Base-by-base conservation (phyloP, 2,113 vertebrate species). In the Haemorhous mexicanus region DNA sequence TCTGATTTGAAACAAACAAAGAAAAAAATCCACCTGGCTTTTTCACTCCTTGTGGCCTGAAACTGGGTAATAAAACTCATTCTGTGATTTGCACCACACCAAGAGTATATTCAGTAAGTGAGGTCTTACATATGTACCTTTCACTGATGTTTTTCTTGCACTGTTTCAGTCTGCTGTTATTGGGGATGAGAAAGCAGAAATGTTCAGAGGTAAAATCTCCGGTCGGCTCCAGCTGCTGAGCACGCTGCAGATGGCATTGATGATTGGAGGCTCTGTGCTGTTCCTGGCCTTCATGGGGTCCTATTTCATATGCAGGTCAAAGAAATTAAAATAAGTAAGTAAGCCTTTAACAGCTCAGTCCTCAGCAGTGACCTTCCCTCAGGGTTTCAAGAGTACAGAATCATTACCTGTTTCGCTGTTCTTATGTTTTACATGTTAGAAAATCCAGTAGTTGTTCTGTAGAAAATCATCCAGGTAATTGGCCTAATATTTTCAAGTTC, bases 121-220 rank as follows among this genome's bases (percentile, higher is more conserved):
- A 70, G 5, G 6, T 13, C 37, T 86, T 77, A 33, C 22, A 23
- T n/a, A 10, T 10, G 37, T 63, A 32, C 33, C 21, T 87, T 62
- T 63, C n/a, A n/a, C n/a, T 89, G 43, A 80, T 2, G 2, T 68
- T 92, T 85, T 80, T 74, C 22, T 90, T 90, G 53, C 20, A 16
- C 47, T 82, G 24, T 98, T 98, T 86, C 96, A 99, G 99, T 98
- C 99, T 62, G 99, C 98, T 1, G 80, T 89, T 39, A 75, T 99
- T 90, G 98, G 98, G 9, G 98, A 99, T 9, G 96, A 89, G 15
- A 99, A 99, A 7, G 99, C 99, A 16, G 85, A 98, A 62, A 96
- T 95, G 98, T 98, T 99, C 90, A 98, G 98, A 96, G 33, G 1
- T 2, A 96, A 98, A 96, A 98, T 99, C 61, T 89, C 97, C 2